phyloP scores from a whole-genome alignment of 2,888 invertebrate genomes.

The Allygus modestus region DNA sequence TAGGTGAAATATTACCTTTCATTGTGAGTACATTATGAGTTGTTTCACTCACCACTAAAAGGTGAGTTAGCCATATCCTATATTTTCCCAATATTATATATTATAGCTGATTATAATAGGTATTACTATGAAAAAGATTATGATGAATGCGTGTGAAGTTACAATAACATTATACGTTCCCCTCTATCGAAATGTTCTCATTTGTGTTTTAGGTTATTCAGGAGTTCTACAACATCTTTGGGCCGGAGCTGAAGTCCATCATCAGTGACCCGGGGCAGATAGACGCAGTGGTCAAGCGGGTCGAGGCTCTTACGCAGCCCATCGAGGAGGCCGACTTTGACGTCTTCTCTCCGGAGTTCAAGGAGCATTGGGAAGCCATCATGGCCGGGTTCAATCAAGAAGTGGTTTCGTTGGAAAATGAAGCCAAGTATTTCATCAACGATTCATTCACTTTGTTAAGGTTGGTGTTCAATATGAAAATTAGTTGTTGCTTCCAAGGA shows the following conservation, averaged over 20 bases:
- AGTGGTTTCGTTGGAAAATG: constrained; percentile 85
- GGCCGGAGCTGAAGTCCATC: constrained; percentile 90
- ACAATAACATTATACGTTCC: no score
- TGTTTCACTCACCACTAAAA: no score
- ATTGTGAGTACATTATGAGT: no score
- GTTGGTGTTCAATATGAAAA: constrained; percentile 73
- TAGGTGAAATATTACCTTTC: no score
- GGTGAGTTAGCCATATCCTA: no score
- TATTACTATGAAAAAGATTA: no score
- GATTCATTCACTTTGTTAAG: constrained; percentile 89
- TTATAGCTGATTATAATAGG: no score
- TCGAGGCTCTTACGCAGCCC: constrained; percentile 86
- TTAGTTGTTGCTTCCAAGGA: constrained; percentile 13
- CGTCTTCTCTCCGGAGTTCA: constrained; percentile 86
- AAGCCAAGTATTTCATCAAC: constrained; percentile 91
- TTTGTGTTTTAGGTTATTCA: constrained; percentile 83
- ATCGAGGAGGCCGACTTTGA: constrained; percentile 90
- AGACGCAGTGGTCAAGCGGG: constrained; percentile 89
- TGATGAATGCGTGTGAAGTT: no score
- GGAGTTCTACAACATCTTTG: constrained; percentile 94
- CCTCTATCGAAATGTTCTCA: no score
- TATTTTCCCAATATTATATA: no score
- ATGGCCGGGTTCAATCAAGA: constrained; percentile 87
- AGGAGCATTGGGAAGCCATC: constrained; percentile 92
- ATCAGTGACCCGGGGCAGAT: constrained; percentile 92